phyloP scores from a whole-genome alignment of 2,888 invertebrate species.

The Harpagoxenus sublaevis region DNA sequence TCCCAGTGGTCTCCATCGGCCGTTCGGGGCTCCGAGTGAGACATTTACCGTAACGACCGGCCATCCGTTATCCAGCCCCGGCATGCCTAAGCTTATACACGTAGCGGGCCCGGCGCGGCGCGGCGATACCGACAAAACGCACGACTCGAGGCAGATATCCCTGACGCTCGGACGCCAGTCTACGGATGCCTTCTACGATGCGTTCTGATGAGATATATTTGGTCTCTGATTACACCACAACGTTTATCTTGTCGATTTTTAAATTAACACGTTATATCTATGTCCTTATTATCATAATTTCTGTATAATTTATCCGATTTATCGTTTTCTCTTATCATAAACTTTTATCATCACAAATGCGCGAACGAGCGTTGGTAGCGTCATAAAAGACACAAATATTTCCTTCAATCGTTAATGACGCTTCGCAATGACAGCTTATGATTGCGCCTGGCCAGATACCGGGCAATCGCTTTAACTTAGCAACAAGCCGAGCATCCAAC shows the following conservation, averaged over 20 bases:
- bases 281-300: background rate
- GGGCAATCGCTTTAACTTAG: slow-evolving; percentile 62
- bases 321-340: background rate
- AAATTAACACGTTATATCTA: background rate
- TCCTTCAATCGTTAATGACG: slow-evolving; percentile 36
- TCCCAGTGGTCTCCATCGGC: slow-evolving; percentile 83
- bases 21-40: slow-evolving; percentile 81
- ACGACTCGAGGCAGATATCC: slow-evolving; percentile 48
- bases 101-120: slow-evolving; percentile 36
- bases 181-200: background rate
- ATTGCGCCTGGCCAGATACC: slow-evolving; percentile 20
- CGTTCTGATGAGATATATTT: slow-evolving; percentile 10
- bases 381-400: background rate
- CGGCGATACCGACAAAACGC: slow-evolving; percentile 71
- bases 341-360: no score
- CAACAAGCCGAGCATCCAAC: slow-evolving; percentile 56
- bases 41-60: slow-evolving; percentile 84
- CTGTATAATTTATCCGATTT: background rate
- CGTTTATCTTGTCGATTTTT: slow-evolving; percentile 15
- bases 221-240: background rate
- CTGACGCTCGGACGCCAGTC: slow-evolving; percentile 13
- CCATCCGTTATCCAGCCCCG: slow-evolving; percentile 80
- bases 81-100: slow-evolving; percentile 66
- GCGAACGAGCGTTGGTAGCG: background rate
- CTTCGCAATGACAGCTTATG: slow-evolving; percentile 18